phyloP scores from a whole-genome alignment of 2,888 invertebrate species.

The Spodoptera littoralis region DNA sequence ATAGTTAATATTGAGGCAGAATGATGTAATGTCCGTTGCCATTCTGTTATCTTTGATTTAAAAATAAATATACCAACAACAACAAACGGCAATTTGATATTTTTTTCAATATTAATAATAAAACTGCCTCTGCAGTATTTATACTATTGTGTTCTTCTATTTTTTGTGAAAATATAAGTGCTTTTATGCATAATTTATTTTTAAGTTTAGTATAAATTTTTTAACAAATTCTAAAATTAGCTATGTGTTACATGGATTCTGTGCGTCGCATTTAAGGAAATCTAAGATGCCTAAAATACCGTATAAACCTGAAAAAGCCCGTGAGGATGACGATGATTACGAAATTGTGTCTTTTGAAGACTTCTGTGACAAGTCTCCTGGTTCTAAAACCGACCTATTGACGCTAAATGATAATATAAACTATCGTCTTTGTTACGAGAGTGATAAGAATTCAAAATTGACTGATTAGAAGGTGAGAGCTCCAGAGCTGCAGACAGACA shows the following conservation, averaged over 20 bases:
- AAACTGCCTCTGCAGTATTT: constrained; percentile 2
- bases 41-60: neutral
- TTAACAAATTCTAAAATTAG: constrained; percentile 53
- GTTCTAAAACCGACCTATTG: constrained; percentile 86
- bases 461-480: constrained; percentile 73
- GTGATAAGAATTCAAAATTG: constrained; percentile 72
- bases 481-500: constrained; percentile 74
- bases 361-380: constrained; percentile 88
- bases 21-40: constrained; percentile 9
- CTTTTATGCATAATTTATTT: neutral
- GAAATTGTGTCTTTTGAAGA: constrained; percentile 90
- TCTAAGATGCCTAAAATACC: constrained; percentile 84
- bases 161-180: neutral
- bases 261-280: constrained; percentile 29
- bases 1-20: constrained; percentile 12
- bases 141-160: neutral
- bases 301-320: constrained; percentile 79
- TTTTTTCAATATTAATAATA: constrained; percentile 6
- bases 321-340: constrained; percentile 82
- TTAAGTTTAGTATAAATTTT: neutral
- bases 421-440: constrained; percentile 84
- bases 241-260: constrained; percentile 34
- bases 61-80: constrained; percentile 53
- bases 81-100: constrained; percentile 42
- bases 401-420: constrained; percentile 87